phyloP scores from a whole-genome alignment of 2,888 invertebrate genomes.

The Camponotus fellah region DNA sequence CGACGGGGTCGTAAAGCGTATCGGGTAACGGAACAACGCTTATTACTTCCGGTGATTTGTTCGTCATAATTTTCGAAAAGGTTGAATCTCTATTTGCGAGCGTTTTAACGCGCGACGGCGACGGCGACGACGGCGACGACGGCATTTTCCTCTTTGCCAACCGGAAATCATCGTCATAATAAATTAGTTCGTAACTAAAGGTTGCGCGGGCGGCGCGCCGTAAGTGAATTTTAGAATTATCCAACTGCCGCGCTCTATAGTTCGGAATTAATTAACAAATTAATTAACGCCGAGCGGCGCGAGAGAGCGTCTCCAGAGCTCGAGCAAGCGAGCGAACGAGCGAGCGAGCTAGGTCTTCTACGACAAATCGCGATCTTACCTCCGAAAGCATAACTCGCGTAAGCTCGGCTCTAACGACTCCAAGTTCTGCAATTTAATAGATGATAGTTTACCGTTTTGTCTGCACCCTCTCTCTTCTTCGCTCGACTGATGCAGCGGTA shows the following conservation, averaged over 20 bases:
- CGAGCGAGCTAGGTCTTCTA: conserved; percentile 29
- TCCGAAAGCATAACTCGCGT: conserved; percentile 50
- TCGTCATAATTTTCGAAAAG: conserved; percentile 19
- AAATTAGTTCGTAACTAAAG: conserved; percentile 54
- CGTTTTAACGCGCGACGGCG: conserved; percentile 7
- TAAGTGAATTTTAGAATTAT: conserved; percentile 57
- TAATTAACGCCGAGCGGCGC: conserved; percentile 46
- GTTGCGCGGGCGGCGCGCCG: conserved; percentile 44
- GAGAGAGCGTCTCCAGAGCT: conserved; percentile 1
- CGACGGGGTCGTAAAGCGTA: conserved; percentile 39
- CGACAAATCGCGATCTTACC: conserved; percentile 57
- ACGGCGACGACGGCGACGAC: neutral
- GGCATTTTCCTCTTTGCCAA: conserved; percentile 25
- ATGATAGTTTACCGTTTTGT: conserved; percentile 56
- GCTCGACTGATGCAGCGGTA: conserved; percentile 47
- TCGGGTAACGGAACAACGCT: conserved; percentile 18
- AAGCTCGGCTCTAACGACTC: conserved; percentile 53
- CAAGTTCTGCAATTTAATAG: conserved; percentile 56
- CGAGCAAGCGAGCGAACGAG: conserved; percentile 9
- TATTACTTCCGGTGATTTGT: conserved; percentile 48
- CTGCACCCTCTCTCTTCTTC: conserved; percentile 12
- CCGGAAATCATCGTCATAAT: conserved; percentile 52
- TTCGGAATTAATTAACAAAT: conserved; percentile 56
- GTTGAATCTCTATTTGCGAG: conserved; percentile 2
- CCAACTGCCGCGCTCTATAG: conserved; percentile 51